Evolutionary conservation across 2,888 invertebrate species (phyloP).

Genomic region (Dynastes tityus): DNA sequence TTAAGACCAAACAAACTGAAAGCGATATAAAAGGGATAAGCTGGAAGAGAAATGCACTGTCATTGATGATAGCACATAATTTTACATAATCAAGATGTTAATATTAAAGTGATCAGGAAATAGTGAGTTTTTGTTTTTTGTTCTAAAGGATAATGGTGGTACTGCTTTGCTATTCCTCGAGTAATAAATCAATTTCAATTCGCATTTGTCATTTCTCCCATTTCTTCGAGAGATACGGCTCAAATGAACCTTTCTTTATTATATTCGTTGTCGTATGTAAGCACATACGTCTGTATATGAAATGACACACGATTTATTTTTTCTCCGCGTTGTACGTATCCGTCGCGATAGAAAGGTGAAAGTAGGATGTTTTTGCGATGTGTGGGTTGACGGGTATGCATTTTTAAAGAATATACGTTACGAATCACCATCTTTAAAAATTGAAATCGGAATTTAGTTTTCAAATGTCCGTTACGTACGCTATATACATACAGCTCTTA

Average conservation of each 20-base stretch:
- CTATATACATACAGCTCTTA: no score
- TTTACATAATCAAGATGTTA: conserved; percentile 28
- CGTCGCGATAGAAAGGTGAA: conserved; percentile 49
- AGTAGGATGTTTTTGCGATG: conserved; percentile 49
- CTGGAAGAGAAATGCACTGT: no score
- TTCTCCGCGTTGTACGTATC: conserved; percentile 24
- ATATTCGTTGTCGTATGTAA: not conserved
- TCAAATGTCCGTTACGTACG: no score
- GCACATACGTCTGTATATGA: not conserved
- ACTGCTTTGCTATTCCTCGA: not conserved
- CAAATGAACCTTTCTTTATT: conserved; percentile 18
- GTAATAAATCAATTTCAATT: conserved; percentile 37
- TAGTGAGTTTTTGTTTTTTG: not conserved
- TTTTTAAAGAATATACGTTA: conserved; percentile 30
- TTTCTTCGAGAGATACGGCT: conserved; percentile 22
- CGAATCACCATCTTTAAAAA: no score
- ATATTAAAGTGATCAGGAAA: not conserved
- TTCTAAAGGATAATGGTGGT: not conserved
- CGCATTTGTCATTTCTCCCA: conserved; percentile 31
- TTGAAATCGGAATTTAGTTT: no score
- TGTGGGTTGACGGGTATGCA: conserved; percentile 50
- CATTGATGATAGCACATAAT: not conserved
- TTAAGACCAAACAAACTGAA: not conserved
- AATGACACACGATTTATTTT: conserved; percentile 42
- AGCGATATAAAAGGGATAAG: no score